These are phyloP conservation scores for Todiramphus saurophagus DNA, from an alignment of 2,113 vertebrate species.

Conservation along the genomic window DNA sequence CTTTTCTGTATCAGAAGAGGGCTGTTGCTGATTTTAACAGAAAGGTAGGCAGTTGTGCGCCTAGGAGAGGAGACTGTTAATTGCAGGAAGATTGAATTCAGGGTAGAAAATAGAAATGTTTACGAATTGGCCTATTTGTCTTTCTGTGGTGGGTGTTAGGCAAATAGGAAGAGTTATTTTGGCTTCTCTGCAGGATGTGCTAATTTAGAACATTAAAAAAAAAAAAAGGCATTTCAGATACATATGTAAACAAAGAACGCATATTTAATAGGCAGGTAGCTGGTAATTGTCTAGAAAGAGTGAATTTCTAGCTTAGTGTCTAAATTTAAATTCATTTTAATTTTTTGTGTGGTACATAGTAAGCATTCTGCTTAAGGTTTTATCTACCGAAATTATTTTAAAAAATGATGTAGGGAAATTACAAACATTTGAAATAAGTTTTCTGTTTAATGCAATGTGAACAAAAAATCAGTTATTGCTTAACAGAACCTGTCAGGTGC, in stretches of 20 bases:
- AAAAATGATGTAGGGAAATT: neutral
- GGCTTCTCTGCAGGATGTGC: slow-evolving; percentile 33
- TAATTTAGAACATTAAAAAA: slow-evolving; percentile 51
- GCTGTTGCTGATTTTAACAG: neutral
- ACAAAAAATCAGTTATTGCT: neutral
- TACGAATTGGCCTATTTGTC: slow-evolving; percentile 36
- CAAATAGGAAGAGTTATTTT: slow-evolving; percentile 46
- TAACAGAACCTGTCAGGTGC: neutral
- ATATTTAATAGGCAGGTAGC: neutral
- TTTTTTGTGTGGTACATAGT: neutral
- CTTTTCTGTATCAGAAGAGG: neutral
- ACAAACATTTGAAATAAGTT: neutral
- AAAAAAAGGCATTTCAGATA: slow-evolving; percentile 19
- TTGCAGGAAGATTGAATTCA: slow-evolving; percentile 38
- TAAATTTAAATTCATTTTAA: neutral
- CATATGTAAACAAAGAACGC: neutral
- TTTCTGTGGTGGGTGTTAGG: slow-evolving; percentile 26
- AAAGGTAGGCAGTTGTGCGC: neutral
- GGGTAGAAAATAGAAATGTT: slow-evolving; percentile 37
- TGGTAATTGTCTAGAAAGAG: neutral
- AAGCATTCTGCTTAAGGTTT: neutral
- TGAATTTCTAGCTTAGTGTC: neutral
- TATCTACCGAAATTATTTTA: neutral
- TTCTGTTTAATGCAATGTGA: neutral
- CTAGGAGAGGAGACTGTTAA: slow-evolving; percentile 13